Evolutionary conservation across 2,797 vertebrate species (phyloP).

Genomic region (Pseudomugil tenellus): DNA sequence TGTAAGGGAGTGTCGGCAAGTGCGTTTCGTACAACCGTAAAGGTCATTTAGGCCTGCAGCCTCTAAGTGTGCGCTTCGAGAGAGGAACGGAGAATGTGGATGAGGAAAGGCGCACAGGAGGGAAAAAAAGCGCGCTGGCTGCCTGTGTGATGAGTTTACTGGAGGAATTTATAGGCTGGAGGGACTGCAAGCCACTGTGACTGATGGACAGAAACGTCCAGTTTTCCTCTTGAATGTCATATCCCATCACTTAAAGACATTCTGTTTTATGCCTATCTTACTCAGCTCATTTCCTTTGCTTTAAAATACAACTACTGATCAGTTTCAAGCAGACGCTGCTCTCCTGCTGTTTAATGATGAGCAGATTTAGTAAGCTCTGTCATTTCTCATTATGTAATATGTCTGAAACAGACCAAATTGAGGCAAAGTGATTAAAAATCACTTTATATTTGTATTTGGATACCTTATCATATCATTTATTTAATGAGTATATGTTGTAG

Average conservation of each 20-base stretch:
- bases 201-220: background rate
- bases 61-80: constrained; percentile 10
- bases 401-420: constrained; percentile 7
- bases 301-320: background rate
- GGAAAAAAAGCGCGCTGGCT: constrained; percentile 31
- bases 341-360: constrained; percentile 28
- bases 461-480: background rate
- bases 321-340: background rate
- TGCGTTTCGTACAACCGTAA: constrained; percentile 61
- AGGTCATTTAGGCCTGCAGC: constrained; percentile 69
- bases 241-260: background rate
- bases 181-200: background rate
- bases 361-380: constrained; percentile 3
- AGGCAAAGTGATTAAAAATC: background rate
- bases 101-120: constrained; percentile 2
- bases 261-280: background rate
- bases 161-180: constrained; percentile 33
- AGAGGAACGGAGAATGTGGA: background rate
- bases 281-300: background rate
- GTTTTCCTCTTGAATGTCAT: background rate
- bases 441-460: background rate
- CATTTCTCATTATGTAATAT: constrained; percentile 1
- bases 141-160: constrained; percentile 31
- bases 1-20: constrained; percentile 83
- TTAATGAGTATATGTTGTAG: background rate